Evolutionary conservation across 2,888 invertebrate species (phyloP).

Genomic region (Drosophila suboccidentalis): DNA sequence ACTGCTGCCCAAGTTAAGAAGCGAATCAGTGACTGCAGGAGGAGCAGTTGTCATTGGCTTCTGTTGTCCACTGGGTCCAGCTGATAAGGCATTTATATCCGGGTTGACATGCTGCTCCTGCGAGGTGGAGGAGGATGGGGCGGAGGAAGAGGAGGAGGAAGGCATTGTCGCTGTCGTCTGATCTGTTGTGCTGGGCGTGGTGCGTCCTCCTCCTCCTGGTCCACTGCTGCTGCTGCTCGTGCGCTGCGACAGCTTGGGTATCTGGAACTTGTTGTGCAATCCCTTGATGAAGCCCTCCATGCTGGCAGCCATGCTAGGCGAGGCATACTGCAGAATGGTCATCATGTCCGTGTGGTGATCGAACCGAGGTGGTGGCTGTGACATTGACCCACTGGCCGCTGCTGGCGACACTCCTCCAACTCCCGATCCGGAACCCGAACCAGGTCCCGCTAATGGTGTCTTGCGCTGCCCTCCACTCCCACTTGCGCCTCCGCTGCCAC

Average conservation of each 20-base stretch:
- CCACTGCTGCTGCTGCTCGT: slow-evolving; percentile 7
- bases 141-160: slow-evolving; percentile 16
- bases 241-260: slow-evolving; percentile 91
- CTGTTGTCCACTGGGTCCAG: slow-evolving; percentile 25
- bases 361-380: slow-evolving; percentile 80
- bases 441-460: slow-evolving; percentile 8
- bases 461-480: slow-evolving; percentile 49
- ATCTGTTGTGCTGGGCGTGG: slow-evolving; percentile 34
- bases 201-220: slow-evolving; percentile 69
- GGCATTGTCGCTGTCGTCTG: slow-evolving; percentile 13
- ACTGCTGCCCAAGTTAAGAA: slow-evolving; percentile 39
- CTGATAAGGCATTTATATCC: slow-evolving; percentile 16
- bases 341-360: slow-evolving; percentile 84
- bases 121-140: slow-evolving; percentile 2
- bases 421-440: background rate
- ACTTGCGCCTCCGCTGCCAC: slow-evolving; percentile 22
- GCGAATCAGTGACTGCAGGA: slow-evolving; percentile 34
- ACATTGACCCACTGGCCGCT: slow-evolving; percentile 67
- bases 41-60: slow-evolving; percentile 12
- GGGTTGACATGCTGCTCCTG: slow-evolving; percentile 30
- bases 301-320: slow-evolving; percentile 87
- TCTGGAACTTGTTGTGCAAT: slow-evolving; percentile 93
- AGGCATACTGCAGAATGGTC: slow-evolving; percentile 87
- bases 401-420: slow-evolving; percentile 64
- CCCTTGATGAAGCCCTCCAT: slow-evolving; percentile 92